These are phyloP conservation scores for Montipora efflorescens DNA, from an alignment of 64 coral and sea anemone species.

Conservation along the genomic window DNA sequence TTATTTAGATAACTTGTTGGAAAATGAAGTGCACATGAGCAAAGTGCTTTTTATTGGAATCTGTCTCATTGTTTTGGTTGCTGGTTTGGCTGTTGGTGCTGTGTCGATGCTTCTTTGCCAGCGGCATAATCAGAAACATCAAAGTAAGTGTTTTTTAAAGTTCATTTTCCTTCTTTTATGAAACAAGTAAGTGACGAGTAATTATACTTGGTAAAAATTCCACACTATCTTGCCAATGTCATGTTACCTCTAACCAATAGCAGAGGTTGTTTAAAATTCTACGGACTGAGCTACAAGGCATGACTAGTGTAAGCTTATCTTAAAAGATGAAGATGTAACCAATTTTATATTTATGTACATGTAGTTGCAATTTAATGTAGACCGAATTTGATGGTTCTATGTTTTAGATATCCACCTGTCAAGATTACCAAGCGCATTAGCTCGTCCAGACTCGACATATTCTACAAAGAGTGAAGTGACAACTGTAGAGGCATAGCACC, in stretches of 20 bases:
- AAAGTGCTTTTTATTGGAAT: conserved; percentile 23
- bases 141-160: not conserved
- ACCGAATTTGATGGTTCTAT: not conserved
- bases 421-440: not conserved
- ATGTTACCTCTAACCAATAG: no score
- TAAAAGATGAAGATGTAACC: no score
- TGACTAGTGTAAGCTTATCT: no score
- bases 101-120: not conserved
- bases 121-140: not conserved
- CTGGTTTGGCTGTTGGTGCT: conserved; percentile 5
- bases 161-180: no score
- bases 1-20: not conserved
- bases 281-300: no score
- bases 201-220: no score
- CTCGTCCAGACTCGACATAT: conserved; percentile 16
- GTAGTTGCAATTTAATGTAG: no score
- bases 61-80: not conserved
- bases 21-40: not conserved
- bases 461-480: not conserved
- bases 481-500: not conserved
- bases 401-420: not conserved
- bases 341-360: no score
- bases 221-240: no score
- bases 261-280: no score
- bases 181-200: no score